Percentiles rank a stretch among this genome's conserved stretches.
These are phyloP conservation scores for Cygnus buccinator DNA, from an alignment of 2,113 vertebrate genomes.

Conservation along the genomic window DNA sequence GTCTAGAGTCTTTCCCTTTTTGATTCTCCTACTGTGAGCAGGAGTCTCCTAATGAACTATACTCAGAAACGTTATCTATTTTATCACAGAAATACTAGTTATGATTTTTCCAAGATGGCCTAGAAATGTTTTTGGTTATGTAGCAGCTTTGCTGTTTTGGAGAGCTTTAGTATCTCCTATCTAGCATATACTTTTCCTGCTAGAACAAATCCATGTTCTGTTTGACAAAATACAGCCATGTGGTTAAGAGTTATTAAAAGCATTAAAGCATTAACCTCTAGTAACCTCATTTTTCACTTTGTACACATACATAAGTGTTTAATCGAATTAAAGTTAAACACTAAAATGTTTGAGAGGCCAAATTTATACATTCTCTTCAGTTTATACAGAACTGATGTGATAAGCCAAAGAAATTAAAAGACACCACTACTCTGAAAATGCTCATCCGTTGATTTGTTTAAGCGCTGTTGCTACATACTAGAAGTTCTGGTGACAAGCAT, in stretches of 20 bases:
- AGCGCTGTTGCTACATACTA: constrained; percentile 39
- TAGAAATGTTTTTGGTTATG: not conserved
- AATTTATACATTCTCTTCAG: constrained; percentile 68
- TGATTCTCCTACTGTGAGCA: not conserved
- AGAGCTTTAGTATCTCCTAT: constrained; percentile 14
- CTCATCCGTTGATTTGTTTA: constrained; percentile 54
- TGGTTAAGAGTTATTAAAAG: constrained; percentile 80
- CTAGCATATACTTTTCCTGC: constrained; percentile 33
- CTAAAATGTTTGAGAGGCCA: constrained; percentile 72
- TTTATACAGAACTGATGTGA: constrained; percentile 67
- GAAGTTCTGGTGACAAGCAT: constrained; percentile 37
- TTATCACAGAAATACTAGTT: not conserved
- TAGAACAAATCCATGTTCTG: constrained; percentile 51
- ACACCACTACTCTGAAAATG: constrained; percentile 29
- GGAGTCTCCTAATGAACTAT: not conserved
- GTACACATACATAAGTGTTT: constrained; percentile 78
- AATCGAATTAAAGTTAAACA: constrained; percentile 79
- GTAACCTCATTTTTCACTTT: constrained; percentile 81
- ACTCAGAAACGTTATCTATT: not conserved
- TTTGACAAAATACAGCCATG: constrained; percentile 80
- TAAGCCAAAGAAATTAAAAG: constrained; percentile 64
- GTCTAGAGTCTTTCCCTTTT: not conserved
- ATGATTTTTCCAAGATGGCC: constrained; percentile 40
- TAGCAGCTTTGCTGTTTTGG: constrained; percentile 12
- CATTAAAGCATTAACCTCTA: constrained; percentile 82